phyloP scores from a whole-genome alignment of 2,113 vertebrate genomes.

The Cyphomyrus discorhynchus region DNA sequence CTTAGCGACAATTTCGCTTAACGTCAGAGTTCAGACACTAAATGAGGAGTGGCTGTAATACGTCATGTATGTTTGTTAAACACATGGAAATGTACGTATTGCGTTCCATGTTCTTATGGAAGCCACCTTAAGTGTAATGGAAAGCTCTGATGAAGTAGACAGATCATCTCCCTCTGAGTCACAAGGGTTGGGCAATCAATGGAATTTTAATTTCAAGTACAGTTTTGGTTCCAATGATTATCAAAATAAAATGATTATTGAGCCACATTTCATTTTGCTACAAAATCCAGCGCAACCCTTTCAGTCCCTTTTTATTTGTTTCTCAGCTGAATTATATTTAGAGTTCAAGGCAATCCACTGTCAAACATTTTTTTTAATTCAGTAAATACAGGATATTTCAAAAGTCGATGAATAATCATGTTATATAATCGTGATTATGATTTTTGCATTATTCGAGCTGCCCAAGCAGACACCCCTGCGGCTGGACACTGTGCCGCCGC shows the following conservation, averaged over 20 bases:
- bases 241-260: background rate
- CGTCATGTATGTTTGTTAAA: background rate
- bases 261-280: background rate
- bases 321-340: background rate
- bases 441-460: background rate
- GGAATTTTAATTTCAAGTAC: too few relatives aligned
- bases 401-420: too few relatives aligned
- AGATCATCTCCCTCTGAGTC: background rate
- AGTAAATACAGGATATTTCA: background rate
- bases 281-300: background rate
- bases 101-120: background rate
- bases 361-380: background rate
- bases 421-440: background rate
- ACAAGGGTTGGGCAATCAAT: background rate
- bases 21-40: background rate
- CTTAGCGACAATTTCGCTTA: background rate
- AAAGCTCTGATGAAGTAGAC: background rate
- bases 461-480: background rate
- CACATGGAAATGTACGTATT: background rate
- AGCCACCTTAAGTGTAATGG: background rate
- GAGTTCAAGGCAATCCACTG: background rate
- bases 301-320: too few relatives aligned
- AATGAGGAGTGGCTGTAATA: too few relatives aligned
- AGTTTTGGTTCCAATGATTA: too few relatives aligned
- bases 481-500: background rate